Evolutionary conservation across 2,113 vertebrate species (phyloP).

Genomic region (Atractosteus spatula): DNA sequence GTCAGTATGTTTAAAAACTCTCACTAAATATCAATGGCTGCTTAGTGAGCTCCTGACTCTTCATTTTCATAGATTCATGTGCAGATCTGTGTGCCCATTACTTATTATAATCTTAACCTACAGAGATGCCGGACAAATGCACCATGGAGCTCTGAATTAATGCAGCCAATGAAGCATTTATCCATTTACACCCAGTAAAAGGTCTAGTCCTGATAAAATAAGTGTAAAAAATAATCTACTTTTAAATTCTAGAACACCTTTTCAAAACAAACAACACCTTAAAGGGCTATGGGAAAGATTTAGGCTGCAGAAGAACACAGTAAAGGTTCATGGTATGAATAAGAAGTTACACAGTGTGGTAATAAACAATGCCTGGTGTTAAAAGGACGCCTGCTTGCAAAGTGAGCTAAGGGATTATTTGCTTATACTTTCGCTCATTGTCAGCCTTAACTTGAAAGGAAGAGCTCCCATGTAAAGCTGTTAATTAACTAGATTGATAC

Average conservation of each 20-base stretch:
- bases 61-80: neutral
- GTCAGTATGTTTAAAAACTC: too few species aligned
- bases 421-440: slow-evolving; percentile 15
- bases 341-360: neutral
- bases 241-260: too few species aligned
- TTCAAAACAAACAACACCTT: too few species aligned
- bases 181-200: too few species aligned
- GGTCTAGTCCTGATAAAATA: too few species aligned
- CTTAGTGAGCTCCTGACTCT: neutral
- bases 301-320: too few species aligned
- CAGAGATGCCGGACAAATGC: neutral
- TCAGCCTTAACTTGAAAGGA: neutral
- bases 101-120: neutral
- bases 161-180: neutral
- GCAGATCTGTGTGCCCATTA: neutral
- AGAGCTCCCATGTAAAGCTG: slow-evolving; percentile 1
- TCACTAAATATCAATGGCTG: neutral
- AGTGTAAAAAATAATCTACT: too few species aligned
- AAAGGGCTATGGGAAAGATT: too few species aligned
- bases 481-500: neutral
- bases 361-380: too few species aligned
- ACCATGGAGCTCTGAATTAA: neutral
- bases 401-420: slow-evolving; percentile 16
- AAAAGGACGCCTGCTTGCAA: neutral
- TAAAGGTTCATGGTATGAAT: too few species aligned